Conservation (phyloP, 2,888 invertebrate genomes). For the Tolmerus cingulatus region DNA sequence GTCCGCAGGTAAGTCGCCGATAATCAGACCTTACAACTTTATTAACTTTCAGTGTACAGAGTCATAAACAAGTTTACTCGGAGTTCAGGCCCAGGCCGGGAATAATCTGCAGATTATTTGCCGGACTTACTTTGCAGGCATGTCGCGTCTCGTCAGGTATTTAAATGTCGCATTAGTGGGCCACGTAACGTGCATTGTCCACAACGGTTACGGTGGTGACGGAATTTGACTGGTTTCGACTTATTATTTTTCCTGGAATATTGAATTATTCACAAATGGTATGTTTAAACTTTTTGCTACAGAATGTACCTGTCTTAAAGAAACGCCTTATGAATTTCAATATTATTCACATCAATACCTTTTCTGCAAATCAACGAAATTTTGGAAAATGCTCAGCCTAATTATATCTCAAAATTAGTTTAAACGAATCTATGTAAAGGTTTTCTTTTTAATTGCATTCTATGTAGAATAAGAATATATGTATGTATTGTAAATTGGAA, state of each 20-base stretch:
- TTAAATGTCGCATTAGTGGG: neutral
- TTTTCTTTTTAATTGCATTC: too few relatives aligned
- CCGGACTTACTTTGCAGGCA: neutral
- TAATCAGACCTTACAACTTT: slow-evolving; percentile 31
- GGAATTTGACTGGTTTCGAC: neutral
- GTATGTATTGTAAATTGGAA: too few relatives aligned
- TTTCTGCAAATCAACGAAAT: too few relatives aligned
- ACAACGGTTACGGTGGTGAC: neutral
- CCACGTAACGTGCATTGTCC: neutral
- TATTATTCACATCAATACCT: too few relatives aligned
- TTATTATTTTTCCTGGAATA: neutral
- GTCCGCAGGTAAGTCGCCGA: neutral
- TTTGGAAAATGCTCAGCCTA: too few relatives aligned
- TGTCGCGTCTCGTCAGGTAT: neutral
- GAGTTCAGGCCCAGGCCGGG: neutral
- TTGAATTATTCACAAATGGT: neutral
- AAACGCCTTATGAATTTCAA: too few relatives aligned
- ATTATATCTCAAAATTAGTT: too few relatives aligned
- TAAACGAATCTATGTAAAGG: too few relatives aligned
- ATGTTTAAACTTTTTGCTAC: too few relatives aligned
- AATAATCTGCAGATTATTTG: neutral
- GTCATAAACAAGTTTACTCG: slow-evolving; percentile 16
- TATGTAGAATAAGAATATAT: too few relatives aligned
- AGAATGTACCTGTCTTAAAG: too few relatives aligned
- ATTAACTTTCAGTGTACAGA: slow-evolving; percentile 16